phyloP scores from a whole-genome alignment of 2,797 vertebrate genomes.

The Lagocephalus sceleratus region DNA sequence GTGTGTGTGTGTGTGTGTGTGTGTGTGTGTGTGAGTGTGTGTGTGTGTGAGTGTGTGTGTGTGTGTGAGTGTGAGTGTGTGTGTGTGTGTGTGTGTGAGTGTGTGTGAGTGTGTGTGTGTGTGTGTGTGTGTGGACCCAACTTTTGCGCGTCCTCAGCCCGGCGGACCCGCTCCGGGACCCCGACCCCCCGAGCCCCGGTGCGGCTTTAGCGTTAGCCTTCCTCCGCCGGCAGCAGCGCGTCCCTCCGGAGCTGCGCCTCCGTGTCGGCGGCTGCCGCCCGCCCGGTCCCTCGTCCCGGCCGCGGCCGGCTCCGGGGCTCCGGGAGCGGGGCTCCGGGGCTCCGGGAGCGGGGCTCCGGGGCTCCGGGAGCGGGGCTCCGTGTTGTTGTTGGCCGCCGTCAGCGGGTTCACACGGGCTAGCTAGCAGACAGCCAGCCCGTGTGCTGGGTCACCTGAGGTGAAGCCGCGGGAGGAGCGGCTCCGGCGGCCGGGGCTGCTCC shows the following conservation, averaged over 20 bases:
- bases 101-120: not conserved
- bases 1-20: not conserved
- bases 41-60: too few relatives aligned
- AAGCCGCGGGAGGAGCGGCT: too few relatives aligned
- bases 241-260: conserved; percentile 32
- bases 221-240: conserved; percentile 37
- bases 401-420: conserved; percentile 48
- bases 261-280: conserved; percentile 48
- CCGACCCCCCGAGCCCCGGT: conserved; percentile 16
- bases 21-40: not conserved
- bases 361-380: conserved; percentile 4
- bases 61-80: too few relatives aligned
- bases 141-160: conserved; percentile 54
- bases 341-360: not conserved
- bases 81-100: not conserved
- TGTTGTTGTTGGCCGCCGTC: conserved; percentile 36
- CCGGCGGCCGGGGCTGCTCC: too few relatives aligned
- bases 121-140: conserved; percentile 19
- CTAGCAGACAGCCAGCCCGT: conserved; percentile 59
- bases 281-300: not conserved
- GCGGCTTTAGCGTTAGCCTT: conserved; percentile 53
- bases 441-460: conserved; percentile 69
- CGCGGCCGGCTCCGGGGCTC: conserved; percentile 5
- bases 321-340: not conserved
- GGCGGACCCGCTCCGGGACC: conserved; percentile 36